These are phyloP conservation scores for Agelas oroides DNA, from an alignment of 37 sponge, comb jelly and placozoan genomes.

Conservation along the genomic window DNA sequence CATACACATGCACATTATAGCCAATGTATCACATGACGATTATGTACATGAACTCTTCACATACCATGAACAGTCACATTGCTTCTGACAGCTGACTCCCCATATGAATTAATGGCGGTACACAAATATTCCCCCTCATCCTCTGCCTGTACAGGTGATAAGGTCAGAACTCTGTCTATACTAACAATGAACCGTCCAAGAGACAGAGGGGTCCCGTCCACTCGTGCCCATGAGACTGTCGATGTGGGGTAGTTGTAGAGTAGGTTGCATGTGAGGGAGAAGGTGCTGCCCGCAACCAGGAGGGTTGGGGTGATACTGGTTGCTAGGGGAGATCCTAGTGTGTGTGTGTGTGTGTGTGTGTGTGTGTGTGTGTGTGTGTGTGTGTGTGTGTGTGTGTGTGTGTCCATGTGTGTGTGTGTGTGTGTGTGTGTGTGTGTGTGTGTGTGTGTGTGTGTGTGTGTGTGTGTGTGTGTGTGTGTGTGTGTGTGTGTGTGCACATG, in stretches of 20 bases:
- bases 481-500: background rate
- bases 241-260: constrained; percentile 46
- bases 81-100: background rate
- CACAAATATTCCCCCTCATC: constrained; percentile 52
- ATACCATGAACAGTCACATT: constrained; percentile 29
- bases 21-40: too few relatives aligned
- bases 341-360: background rate
- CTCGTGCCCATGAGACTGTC: constrained; percentile 32
- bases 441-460: background rate
- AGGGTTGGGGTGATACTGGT: constrained; percentile 37
- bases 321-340: constrained; percentile 55
- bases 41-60: background rate
- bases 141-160: constrained; percentile 17
- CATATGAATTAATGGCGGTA: constrained; percentile 43
- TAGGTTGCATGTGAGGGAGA: constrained; percentile 35
- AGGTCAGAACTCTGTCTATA: background rate
- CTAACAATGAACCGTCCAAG: background rate
- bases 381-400: too few relatives aligned
- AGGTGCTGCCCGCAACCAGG: background rate
- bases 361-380: background rate
- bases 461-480: background rate
- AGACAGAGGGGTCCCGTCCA: background rate
- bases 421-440: too few relatives aligned
- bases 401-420: background rate
- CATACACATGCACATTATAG: too few relatives aligned